Base-by-base conservation (phyloP, 1,140 invertebrate species). In the Thalassaphorura encarpata region DNA sequence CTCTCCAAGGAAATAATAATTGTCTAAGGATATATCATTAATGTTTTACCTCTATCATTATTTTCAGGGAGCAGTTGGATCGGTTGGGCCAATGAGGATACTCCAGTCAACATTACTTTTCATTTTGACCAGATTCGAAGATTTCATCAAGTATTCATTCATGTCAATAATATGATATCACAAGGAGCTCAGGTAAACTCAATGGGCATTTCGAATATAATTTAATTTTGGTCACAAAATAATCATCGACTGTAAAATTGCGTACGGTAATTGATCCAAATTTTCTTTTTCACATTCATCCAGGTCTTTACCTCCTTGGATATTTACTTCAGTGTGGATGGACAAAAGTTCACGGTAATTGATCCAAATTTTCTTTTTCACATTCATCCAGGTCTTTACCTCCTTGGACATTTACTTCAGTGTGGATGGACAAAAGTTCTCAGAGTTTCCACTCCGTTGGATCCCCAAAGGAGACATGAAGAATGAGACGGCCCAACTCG, bases 141-240 rank as follows among this genome's bases (percentile, higher is more conserved):
- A 42, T 65, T 65, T 43, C 45, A 62, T 45, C 42, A 52, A 45
- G 54, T 65, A 31, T 60, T 54, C 55, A 54, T 65, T 45, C 60
- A 65, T 51, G 63, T 65, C 55, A 65, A 65, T 58, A 65, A 65
- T 65, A 62, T 62, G 19, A 60, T 65, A 27, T 60, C 60, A 51
- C 60, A 65, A 58, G 63, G 63, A 27, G 63, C 60, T 8, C 60
- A 65, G 63, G 63, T 65, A 54, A 62, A 45, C 28, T 29, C 33
- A 24, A 52, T 24, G 31, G 26, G 41, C 28, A 16, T n/a, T 36
- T n/a, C n/a, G n/a, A n/a, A n/a, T n/a, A n/a, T n/a, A n/a, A n/a
- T n/a, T n/a, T n/a, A n/a, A n/a, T n/a, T n/a, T n/a, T n/a, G n/a
- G n/a, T n/a, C n/a, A n/a, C n/a, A n/a, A n/a, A n/a, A 11, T 36